Percentiles rank a stretch among this genome's conserved stretches.
phyloP scores from a whole-genome alignment of 2,888 invertebrate genomes.

The Ophion slaviceki region DNA sequence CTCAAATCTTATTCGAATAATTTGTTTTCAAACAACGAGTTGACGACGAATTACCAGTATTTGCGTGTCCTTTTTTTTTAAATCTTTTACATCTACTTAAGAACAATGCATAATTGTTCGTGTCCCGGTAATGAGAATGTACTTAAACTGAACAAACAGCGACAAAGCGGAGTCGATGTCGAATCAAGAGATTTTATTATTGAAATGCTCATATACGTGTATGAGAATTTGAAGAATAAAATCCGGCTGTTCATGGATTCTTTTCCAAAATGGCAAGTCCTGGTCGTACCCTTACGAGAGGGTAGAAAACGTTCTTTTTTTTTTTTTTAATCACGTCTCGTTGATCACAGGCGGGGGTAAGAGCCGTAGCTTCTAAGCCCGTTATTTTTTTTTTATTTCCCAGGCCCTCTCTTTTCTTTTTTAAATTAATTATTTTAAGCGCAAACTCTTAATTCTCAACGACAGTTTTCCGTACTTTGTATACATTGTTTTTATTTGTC shows the following conservation, averaged over 20 bases:
- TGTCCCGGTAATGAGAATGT: conserved; percentile 81
- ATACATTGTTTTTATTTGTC: conserved; percentile 43
- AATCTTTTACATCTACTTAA: conserved; percentile 77
- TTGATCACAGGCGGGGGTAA: conserved; percentile 13
- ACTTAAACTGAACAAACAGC: conserved; percentile 78
- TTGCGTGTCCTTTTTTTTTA: conserved; percentile 75
- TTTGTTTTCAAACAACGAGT: conserved; percentile 69
- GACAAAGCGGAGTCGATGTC: conserved; percentile 21
- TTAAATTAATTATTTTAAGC: conserved; percentile 28
- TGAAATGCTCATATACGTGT: conserved; percentile 58
- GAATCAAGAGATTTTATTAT: conserved; percentile 55
- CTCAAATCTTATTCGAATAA: conserved; percentile 57
- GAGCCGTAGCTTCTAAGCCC: conserved; percentile 25
- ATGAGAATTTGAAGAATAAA: not conserved
- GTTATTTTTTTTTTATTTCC: conserved; percentile 39
- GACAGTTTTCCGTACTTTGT: conserved; percentile 65
- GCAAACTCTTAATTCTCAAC: conserved; percentile 48
- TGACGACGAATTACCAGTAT: conserved; percentile 81
- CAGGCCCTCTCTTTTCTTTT: conserved; percentile 8
- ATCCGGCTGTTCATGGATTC: not conserved
- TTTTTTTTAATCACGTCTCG: conserved; percentile 25
- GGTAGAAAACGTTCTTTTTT: conserved; percentile 44
- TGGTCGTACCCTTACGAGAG: conserved; percentile 54
- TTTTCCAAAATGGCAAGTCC: conserved; percentile 57
- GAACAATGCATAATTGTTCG: conserved; percentile 78